These are phyloP conservation scores for Phthorimaea operculella DNA, from an alignment of 1,140 invertebrate genomes.

Conservation along the genomic window DNA sequence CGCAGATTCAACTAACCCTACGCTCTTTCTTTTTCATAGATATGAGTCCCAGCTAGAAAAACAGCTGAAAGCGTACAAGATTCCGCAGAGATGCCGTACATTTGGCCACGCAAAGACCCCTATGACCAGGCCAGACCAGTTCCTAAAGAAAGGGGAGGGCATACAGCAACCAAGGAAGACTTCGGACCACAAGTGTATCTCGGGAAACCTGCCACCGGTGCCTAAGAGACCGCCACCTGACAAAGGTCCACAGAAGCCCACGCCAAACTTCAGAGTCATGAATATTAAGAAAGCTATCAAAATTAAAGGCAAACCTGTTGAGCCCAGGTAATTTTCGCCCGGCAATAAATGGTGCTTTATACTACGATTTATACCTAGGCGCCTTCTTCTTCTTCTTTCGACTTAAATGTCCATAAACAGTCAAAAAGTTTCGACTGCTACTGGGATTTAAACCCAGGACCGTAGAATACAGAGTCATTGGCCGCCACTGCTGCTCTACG, in stretches of 20 bases:
- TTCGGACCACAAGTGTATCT: conserved; percentile 59
- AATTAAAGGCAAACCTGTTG: conserved; percentile 62
- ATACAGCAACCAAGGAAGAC: conserved; percentile 58
- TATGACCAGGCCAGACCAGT: conserved; percentile 66
- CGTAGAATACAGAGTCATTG: too few relatives aligned
- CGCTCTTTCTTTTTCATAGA: conserved; percentile 14
- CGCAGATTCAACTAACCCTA: too few relatives aligned
- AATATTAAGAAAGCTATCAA: conserved; percentile 69
- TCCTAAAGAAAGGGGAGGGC: conserved; percentile 70
- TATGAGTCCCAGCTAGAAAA: conserved; percentile 55
- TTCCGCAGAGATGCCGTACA: conserved; percentile 59
- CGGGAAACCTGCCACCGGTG: conserved; percentile 56
- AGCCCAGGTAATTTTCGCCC: conserved; percentile 42
- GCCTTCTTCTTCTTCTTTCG: too few relatives aligned
- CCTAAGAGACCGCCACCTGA: conserved; percentile 42
- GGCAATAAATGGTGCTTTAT: too few relatives aligned
- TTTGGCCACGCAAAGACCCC: conserved; percentile 71
- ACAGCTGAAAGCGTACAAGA: conserved; percentile 46
- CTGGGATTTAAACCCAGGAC: too few relatives aligned
- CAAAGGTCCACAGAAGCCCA: conserved; percentile 33
- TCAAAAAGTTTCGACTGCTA: too few relatives aligned
- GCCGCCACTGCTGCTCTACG: too few relatives aligned
- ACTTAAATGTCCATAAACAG: too few relatives aligned
- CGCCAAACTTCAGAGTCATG: conserved; percentile 65
- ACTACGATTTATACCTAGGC: too few relatives aligned